A percentile compares a stretch with the other conserved stretches of the same genome.
phyloP scores from a whole-genome alignment of 2,113 vertebrate species.

The Zosterops pallidus region DNA sequence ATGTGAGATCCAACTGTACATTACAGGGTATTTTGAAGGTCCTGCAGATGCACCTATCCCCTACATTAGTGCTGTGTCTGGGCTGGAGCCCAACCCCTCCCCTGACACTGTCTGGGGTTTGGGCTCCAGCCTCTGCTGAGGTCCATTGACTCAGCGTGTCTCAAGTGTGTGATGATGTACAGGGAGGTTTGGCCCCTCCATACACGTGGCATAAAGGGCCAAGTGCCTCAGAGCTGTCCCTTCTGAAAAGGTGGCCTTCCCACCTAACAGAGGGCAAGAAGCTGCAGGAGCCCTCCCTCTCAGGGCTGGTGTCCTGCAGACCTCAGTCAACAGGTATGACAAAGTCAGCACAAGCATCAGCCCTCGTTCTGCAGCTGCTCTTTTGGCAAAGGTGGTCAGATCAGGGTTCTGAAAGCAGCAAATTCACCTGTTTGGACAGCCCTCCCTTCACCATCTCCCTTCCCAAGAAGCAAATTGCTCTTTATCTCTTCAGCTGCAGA shows the following conservation, averaged over 20 bases:
- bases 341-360: background rate
- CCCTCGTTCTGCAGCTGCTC: background rate
- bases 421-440: background rate
- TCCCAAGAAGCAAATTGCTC: background rate
- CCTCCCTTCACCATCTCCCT: background rate
- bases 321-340: background rate
- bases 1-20: fast-evolving
- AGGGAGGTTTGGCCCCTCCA: background rate
- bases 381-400: background rate
- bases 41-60: background rate
- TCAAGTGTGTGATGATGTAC: fast-evolving
- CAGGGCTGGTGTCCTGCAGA: background rate
- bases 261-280: background rate
- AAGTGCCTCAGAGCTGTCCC: background rate
- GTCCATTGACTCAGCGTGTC: fast-evolving
- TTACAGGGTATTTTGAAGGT: background rate
- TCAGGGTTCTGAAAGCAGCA: background rate
- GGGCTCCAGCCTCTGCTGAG: background rate
- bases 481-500: background rate
- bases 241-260: background rate
- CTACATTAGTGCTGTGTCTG: background rate
- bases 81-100: background rate
- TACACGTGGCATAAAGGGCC: fast-evolving
- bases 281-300: background rate
- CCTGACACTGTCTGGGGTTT: fast-evolving